Base-by-base conservation (phyloP, 2,797 vertebrate species). In the Anguilla marmorata region DNA sequence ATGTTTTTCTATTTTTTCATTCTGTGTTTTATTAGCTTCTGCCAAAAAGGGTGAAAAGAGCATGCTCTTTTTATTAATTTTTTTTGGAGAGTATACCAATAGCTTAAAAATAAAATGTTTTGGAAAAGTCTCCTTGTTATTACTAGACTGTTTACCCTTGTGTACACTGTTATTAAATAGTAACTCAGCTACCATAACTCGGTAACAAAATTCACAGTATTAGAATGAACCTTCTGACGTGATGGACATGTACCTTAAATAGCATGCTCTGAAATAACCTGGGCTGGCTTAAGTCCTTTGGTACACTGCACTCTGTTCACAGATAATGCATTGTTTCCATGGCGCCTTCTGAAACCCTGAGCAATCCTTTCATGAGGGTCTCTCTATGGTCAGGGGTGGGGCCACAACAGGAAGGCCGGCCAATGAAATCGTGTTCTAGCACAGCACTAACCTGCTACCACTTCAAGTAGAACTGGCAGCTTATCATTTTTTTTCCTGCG, bases 21-120 rank as follows among this genome's bases (percentile, higher is more conserved):
- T 90, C 56, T 58, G 87, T 87, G 89, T 88, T 91, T 90, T 87
- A 93, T 92, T 93, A 88, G 89, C 90, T 91, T 89, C 88, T 93
- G 91, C 84, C 1, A 89, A 86, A 69, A 69, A 69, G 14, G 79
- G 12, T 24, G 80, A 74, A 60, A 86, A 86, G 76, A 54, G 58
- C 86, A 72, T 30, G 48, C 45, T 45, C 37, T 14, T 41, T 88
- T 83, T 86, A 56, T 83, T 45, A 45, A 45, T 45, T 45, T 63
- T 88, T 16, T 56, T 56, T 56, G 54, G 11, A 56, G 90, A 90
- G 88, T 80, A 90, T 89, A 69, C 86, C 80, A 89, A 30, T 24
- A 45, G 83, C 79, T 85, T 89, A 85, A 87, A 85, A 1, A 50
- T 56, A 69, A 86, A 86, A 85, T 60, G 58, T 85, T 86, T 91